Conservation (phyloP, 1,140 invertebrate genomes). For the Drosophila chauvacae region DNA sequence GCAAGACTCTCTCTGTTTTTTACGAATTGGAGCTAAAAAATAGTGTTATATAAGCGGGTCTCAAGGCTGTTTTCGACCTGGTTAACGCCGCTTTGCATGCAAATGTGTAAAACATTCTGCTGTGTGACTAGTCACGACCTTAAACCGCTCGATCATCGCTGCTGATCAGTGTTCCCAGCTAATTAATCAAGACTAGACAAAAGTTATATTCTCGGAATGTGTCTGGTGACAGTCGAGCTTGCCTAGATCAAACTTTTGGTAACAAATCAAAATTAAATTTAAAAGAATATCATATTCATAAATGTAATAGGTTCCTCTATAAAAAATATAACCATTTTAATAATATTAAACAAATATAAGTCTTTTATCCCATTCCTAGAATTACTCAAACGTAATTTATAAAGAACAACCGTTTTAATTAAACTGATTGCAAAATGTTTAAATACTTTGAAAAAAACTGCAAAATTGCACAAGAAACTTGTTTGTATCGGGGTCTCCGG, state of each 20-base stretch:
- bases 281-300: neutral
- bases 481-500: neutral
- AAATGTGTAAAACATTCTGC: slow-evolving; percentile 46
- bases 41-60: slow-evolving; percentile 43
- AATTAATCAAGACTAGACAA: slow-evolving; percentile 67
- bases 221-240: slow-evolving; percentile 1
- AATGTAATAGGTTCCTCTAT: too few species aligned
- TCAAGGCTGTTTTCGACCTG: slow-evolving; percentile 35
- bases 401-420: slow-evolving; percentile 4
- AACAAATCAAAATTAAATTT: neutral
- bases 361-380: too few species aligned
- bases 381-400: neutral
- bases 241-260: neutral
- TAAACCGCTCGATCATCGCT: slow-evolving; percentile 33
- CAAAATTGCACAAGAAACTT: slow-evolving; percentile 4
- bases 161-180: slow-evolving; percentile 63
- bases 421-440: neutral
- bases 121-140: slow-evolving; percentile 40
- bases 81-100: slow-evolving; percentile 33
- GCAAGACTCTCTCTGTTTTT: slow-evolving; percentile 1
- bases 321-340: too few species aligned
- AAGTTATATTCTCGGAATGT: slow-evolving; percentile 7
- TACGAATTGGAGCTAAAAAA: slow-evolving; percentile 13
- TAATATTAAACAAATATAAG: too few species aligned
- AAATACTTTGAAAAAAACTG: neutral